Evolutionary conservation across 2,113 vertebrate genomes (phyloP).

Genomic region (Tetrao urogallus): DNA sequence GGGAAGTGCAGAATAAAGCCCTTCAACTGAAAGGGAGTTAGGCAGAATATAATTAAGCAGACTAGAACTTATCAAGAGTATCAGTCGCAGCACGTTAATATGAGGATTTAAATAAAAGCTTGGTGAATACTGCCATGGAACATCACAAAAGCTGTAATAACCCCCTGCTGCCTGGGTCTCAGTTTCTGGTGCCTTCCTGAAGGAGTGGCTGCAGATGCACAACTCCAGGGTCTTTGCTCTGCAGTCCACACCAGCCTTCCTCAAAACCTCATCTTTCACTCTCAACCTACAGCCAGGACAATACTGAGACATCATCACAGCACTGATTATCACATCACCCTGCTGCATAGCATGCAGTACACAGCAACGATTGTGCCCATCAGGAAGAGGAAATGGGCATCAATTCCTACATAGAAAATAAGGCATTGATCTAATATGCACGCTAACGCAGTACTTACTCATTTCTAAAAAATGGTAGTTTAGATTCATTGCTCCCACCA

Average conservation of each 20-base stretch:
- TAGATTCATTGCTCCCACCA: background rate
- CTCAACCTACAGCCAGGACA: background rate
- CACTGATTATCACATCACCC: background rate
- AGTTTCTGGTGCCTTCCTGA: background rate
- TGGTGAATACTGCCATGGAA: background rate
- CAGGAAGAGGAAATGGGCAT: background rate
- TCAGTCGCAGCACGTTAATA: background rate
- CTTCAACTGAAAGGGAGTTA: background rate
- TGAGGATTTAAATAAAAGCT: background rate
- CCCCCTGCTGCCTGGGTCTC: background rate
- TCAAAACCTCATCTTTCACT: background rate
- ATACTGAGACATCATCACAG: background rate
- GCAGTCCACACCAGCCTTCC: rapidly evolving
- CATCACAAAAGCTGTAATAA: background rate
- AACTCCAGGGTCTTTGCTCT: rapidly evolving
- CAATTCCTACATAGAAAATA: background rate
- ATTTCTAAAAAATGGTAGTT: background rate
- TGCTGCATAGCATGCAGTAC: background rate
- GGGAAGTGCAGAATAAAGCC: background rate
- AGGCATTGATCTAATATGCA: background rate
- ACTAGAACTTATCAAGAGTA: background rate
- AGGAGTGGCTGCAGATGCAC: background rate
- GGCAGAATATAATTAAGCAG: background rate
- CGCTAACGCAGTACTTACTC: background rate
- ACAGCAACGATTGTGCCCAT: background rate